A percentile compares a stretch with the other conserved stretches of the same genome.
Conservation (phyloP, 2,888 invertebrate species). For the Trypoxylon attenuatum region DNA sequence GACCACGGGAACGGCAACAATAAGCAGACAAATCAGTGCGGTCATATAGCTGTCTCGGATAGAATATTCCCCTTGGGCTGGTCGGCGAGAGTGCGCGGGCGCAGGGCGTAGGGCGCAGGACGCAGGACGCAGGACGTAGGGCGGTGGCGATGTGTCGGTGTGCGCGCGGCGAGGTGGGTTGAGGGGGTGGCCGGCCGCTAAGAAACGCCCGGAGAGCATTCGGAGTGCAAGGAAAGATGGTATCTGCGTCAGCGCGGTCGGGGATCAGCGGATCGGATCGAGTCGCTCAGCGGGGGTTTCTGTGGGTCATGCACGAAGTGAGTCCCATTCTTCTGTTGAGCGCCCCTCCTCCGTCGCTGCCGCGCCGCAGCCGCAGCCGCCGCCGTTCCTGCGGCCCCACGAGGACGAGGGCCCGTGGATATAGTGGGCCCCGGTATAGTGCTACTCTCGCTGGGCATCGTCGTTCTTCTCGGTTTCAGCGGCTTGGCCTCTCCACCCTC, state of each 20-base stretch:
- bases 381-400: too few relatives aligned
- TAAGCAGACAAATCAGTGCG: constrained; percentile 61
- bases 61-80: constrained; percentile 44
- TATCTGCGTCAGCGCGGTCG: constrained; percentile 73
- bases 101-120: too few relatives aligned
- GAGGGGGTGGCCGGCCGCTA: constrained; percentile 54
- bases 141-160: too few relatives aligned
- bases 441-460: too few relatives aligned
- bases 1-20: constrained; percentile 52
- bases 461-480: constrained; percentile 7
- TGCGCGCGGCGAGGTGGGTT: background rate
- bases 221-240: constrained; percentile 70
- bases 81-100: background rate
- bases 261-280: constrained; percentile 73
- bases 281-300: constrained; percentile 74
- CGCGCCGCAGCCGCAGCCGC: too few relatives aligned
- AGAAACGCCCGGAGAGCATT: constrained; percentile 63
- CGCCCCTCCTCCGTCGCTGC: constrained; percentile 27
- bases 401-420: too few relatives aligned
- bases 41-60: constrained; percentile 58
- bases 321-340: constrained; percentile 66
- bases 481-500: constrained; percentile 31
- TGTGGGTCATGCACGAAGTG: constrained; percentile 73
- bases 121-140: too few relatives aligned
- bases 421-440: too few relatives aligned